Conservation (phyloP, 1,140 invertebrate genomes). For the Pissodes strobi region DNA sequence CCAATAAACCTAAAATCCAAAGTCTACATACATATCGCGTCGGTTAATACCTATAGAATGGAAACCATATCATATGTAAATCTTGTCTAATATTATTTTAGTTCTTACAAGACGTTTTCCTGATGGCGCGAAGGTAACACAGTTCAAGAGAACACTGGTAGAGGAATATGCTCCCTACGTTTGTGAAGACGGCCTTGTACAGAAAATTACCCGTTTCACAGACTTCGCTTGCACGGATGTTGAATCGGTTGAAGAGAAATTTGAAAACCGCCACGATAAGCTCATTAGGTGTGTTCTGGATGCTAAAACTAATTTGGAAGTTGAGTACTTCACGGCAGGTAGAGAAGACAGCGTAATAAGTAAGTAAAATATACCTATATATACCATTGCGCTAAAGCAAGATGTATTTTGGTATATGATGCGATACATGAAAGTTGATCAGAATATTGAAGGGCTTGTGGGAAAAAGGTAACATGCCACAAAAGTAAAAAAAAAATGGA, state of each 20-base stretch:
- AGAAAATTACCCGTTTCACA: slow-evolving; percentile 69
- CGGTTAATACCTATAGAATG: too few species aligned
- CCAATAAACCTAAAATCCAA: background rate
- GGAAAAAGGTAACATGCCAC: too few species aligned
- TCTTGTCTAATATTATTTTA: too few species aligned
- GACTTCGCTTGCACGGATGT: slow-evolving; percentile 69
- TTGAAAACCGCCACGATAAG: slow-evolving; percentile 70
- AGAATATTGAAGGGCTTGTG: too few species aligned
- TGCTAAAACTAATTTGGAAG: slow-evolving; percentile 60
- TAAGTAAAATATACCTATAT: too few species aligned
- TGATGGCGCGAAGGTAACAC: slow-evolving; percentile 68
- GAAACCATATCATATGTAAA: too few species aligned
- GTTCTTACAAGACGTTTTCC: slow-evolving; percentile 78
- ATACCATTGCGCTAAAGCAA: too few species aligned
- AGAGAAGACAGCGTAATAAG: slow-evolving; percentile 68
- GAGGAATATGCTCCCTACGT: slow-evolving; percentile 79
- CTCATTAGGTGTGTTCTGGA: slow-evolving; percentile 65
- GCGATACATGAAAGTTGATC: too few species aligned
- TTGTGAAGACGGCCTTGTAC: slow-evolving; percentile 70
- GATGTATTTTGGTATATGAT: too few species aligned
- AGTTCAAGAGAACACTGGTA: slow-evolving; percentile 75
- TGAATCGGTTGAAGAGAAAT: slow-evolving; percentile 67
- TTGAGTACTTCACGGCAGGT: slow-evolving; percentile 72
- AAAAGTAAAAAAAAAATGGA: too few species aligned
- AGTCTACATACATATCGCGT: too few species aligned